Evolutionary conservation across 2,888 invertebrate species (phyloP), one percentile per base, ranked within the genome.

Genomic region (Harpagoxenus sublaevis): DNA sequence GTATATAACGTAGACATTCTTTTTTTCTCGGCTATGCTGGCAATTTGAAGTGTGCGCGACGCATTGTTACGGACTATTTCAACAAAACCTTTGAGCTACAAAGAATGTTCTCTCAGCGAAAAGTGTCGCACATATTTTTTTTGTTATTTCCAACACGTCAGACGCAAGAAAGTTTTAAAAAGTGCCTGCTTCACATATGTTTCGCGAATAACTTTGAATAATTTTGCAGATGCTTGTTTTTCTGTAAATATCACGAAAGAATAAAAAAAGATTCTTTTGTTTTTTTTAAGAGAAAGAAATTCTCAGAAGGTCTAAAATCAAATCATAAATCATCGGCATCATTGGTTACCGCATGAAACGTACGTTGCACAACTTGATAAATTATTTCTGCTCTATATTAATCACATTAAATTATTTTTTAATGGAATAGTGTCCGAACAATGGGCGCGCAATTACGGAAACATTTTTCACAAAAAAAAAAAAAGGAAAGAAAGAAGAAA

Each of bases 11-110:
- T 55, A 70, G 35, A 23, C 66, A 51, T 79, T 57, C 74, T 77
- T 84, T 85, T 70, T 51, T 68, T 31, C 48, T 42, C 48, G 71
- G 51, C 28, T 66, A 65, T 81, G 81, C 10, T 45, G 57, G 28
- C 62, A 79, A 71, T 78, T 81, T 62, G 62, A 74, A 79, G 31
- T 79, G 55, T 60, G 68, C 75, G 35, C 73, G 60, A 81, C 60
- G 60, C 79, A 81, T 81, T 81, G 79, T 81, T 60, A 39, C 48
- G 8, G 51, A 81, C 60, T 81, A 62, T 81, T 71, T 73, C 39
- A 55, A 48, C 48, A 28, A 71, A 81, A 81, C 45, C 79, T 71
- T 81, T 81, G 79, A 81, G 48, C 79, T 60, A 62, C 71, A 71
- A 81, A 81, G 79, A 81, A 81, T 81, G 79, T 48, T 60, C 71